A percentile compares a stretch with the other conserved stretches of the same genome.
Conservation (phyloP, 2,113 vertebrate genomes). For the Tyrannus savana region DNA sequence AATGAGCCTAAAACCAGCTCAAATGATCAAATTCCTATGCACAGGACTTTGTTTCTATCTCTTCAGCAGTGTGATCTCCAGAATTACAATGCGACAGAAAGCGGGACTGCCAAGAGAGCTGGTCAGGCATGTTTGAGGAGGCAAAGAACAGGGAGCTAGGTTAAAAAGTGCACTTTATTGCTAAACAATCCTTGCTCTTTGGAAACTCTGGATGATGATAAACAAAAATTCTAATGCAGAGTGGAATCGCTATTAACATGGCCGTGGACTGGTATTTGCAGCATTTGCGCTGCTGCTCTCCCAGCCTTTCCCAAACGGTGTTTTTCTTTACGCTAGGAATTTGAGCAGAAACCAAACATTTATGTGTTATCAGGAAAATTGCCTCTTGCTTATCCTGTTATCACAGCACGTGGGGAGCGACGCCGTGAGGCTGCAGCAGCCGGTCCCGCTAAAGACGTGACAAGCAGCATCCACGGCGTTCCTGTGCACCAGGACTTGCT, state of each 20-base stretch:
- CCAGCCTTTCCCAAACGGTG: not conserved
- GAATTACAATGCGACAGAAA: not conserved
- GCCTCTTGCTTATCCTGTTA: not conserved
- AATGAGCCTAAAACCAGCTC: constrained; percentile 49
- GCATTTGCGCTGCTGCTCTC: not conserved
- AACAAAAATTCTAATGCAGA: not conserved
- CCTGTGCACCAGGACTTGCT: not conserved
- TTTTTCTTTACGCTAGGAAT: not conserved
- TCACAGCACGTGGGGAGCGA: not conserved
- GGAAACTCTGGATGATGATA: not conserved
- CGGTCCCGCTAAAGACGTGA: not conserved
- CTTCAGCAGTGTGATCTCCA: not conserved
- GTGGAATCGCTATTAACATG: not conserved
- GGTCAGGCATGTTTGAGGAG: not conserved
- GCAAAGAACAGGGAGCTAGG: not conserved
- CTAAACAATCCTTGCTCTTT: not conserved
- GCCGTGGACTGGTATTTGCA: not conserved
- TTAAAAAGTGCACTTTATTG: not conserved
- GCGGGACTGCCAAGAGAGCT: not conserved
- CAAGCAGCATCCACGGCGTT: not conserved
- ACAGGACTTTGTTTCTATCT: constrained; percentile 4
- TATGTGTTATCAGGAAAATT: not conserved
- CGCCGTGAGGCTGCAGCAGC: not conserved
- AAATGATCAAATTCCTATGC: constrained; percentile 3
- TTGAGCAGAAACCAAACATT: not conserved